These are phyloP conservation scores for Ditula angustiorana DNA, from an alignment of 2,888 invertebrate genomes.

Conservation along the genomic window DNA sequence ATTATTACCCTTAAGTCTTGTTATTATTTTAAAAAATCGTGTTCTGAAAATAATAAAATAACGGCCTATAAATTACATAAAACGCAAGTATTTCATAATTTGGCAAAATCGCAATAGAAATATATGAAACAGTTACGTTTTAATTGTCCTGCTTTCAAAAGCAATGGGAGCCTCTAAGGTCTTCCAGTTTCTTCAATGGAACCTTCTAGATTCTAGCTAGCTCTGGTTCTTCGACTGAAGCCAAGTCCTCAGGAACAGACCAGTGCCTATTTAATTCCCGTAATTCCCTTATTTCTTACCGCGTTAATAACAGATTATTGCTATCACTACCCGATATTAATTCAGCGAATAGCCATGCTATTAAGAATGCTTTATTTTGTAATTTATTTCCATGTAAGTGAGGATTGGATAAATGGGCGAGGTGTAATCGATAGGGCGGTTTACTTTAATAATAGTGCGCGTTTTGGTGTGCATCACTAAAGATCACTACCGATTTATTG, in stretches of 20 bases:
- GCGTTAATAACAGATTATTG: slow-evolving; percentile 33
- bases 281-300: slow-evolving; percentile 27
- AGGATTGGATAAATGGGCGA: slow-evolving; percentile 36
- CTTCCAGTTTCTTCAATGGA: no score
- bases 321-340: slow-evolving; percentile 35
- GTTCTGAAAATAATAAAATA: no score
- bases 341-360: slow-evolving; percentile 37
- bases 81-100: no score
- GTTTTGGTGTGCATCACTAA: no score
- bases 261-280: slow-evolving; percentile 23
- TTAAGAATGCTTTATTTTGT: slow-evolving; percentile 35
- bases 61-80: no score
- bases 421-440: slow-evolving; percentile 37
- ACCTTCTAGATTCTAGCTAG: neutral
- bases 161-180: no score
- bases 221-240: neutral
- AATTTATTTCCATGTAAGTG: slow-evolving; percentile 36
- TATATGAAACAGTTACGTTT: no score
- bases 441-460: slow-evolving; percentile 33
- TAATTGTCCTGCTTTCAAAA: no score
- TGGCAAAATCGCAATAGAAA: no score
- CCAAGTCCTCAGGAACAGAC: slow-evolving; percentile 3
- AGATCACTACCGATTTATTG: slow-evolving; percentile 39
- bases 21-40: no score
- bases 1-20: no score